Conservation (phyloP, 2,113 vertebrate species). For the Phrynosoma blainvillii region DNA sequence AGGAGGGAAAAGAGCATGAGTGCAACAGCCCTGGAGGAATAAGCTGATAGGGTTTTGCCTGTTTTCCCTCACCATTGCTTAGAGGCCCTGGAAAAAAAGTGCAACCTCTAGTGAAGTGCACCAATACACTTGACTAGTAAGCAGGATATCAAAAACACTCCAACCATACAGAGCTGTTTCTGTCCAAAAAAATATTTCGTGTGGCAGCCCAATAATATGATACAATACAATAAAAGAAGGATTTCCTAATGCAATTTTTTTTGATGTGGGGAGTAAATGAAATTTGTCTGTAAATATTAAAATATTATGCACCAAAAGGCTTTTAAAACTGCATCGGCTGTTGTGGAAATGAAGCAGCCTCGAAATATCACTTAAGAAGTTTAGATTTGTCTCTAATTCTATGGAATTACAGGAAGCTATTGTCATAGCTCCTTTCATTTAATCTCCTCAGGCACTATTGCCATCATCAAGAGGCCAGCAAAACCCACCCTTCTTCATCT, state of each 20-base stretch:
- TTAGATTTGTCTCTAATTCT: slow-evolving; percentile 30
- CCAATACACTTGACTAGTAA: background rate
- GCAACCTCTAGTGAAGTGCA: no score
- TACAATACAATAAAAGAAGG: slow-evolving; percentile 45
- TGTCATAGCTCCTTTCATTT: slow-evolving; percentile 11
- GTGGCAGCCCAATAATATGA: slow-evolving; percentile 58
- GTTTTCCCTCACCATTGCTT: no score
- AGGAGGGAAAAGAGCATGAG: no score
- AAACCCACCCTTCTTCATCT: background rate
- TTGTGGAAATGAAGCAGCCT: slow-evolving; percentile 27
- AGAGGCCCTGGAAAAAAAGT: no score
- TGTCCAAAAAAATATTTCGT: slow-evolving; percentile 51
- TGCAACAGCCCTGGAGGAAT: no score
- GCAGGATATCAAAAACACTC: slow-evolving; percentile 1
- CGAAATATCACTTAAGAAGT: slow-evolving; percentile 53
- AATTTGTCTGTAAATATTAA: slow-evolving; percentile 9
- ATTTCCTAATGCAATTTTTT: slow-evolving; percentile 58
- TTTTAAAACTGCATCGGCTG: slow-evolving; percentile 44
- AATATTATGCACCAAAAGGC: slow-evolving; percentile 45
- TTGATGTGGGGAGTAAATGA: slow-evolving; percentile 40
- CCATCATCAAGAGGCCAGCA: background rate
- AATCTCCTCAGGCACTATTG: slow-evolving; percentile 13
- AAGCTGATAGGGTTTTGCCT: no score
- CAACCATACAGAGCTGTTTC: slow-evolving; percentile 46
- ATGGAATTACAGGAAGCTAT: slow-evolving; percentile 36